Evolutionary conservation across 2,797 vertebrate genomes (phyloP).

Genomic region (Acridotheres tristis): DNA sequence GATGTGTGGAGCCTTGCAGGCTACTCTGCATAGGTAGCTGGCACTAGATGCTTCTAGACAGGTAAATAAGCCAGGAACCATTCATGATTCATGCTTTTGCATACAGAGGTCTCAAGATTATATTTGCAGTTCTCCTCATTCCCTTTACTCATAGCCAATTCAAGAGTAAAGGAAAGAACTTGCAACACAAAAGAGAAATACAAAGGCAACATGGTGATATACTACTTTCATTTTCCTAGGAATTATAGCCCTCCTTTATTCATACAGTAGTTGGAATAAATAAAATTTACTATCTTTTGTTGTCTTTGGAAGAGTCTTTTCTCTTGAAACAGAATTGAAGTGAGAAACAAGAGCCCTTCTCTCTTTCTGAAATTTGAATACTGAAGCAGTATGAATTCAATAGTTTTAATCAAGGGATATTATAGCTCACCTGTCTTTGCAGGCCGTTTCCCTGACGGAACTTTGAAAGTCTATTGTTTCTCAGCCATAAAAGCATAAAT

Average conservation of each 20-base stretch:
- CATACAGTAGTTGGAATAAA: neutral
- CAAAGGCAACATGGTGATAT: neutral
- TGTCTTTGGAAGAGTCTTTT: neutral
- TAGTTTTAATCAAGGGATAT: neutral
- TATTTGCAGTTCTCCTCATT: neutral
- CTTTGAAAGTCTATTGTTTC: neutral
- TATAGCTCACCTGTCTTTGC: neutral
- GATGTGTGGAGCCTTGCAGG: neutral
- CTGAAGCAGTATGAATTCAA: neutral
- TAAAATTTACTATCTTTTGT: slow-evolving; percentile 14
- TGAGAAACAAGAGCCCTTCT: neutral
- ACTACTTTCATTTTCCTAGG: neutral
- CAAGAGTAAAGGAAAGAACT: neutral
- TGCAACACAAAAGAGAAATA: neutral
- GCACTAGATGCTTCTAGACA: neutral
- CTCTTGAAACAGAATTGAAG: neutral
- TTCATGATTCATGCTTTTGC: neutral
- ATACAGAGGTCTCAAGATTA: neutral
- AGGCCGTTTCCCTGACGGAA: neutral
- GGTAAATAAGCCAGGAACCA: neutral
- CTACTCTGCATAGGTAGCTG: neutral
- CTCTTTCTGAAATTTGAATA: neutral
- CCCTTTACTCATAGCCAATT: neutral
- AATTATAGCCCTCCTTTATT: neutral
- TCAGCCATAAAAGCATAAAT: neutral